A percentile compares a stretch with the other conserved stretches of the same genome.
Conservation (phyloP, 1,140 invertebrate genomes). For the Pantala flavescens region DNA sequence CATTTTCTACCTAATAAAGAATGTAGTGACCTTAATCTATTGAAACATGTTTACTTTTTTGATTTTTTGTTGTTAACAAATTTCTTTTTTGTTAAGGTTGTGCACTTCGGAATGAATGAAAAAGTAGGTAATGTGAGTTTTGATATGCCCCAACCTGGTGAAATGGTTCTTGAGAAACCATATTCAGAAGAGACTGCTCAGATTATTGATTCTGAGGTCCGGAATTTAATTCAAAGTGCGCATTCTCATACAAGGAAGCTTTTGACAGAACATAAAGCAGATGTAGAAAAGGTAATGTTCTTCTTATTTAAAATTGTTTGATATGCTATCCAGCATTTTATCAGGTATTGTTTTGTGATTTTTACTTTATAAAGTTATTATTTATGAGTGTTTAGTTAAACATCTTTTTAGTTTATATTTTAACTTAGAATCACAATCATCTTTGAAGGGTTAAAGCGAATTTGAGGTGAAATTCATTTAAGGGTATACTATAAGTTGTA, state of each 20-base stretch:
- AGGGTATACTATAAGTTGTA: too few relatives aligned
- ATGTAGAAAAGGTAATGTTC: conserved; percentile 68
- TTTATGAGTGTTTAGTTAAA: conserved; percentile 21
- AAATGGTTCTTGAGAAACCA: conserved; percentile 91
- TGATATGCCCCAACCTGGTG: conserved; percentile 82
- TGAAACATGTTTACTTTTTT: background rate
- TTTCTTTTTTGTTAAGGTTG: conserved; percentile 41
- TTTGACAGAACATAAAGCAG: conserved; percentile 72
- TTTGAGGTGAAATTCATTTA: too few relatives aligned
- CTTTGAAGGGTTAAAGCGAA: too few relatives aligned
- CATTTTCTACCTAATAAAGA: too few relatives aligned
- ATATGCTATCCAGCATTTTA: conserved; percentile 6
- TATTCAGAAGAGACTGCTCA: conserved; percentile 97
- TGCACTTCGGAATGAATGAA: conserved; percentile 96
- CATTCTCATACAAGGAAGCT: conserved; percentile 71
- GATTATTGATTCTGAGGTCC: conserved; percentile 90
- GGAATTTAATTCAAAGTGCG: conserved; percentile 70
- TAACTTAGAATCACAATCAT: too few relatives aligned
- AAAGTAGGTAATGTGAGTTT: conserved; percentile 97
- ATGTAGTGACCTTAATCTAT: background rate
- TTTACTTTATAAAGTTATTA: conserved; percentile 14
- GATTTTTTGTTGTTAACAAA: conserved; percentile 12
- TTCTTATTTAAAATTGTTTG: conserved; percentile 10
- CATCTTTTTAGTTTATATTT: too few relatives aligned
- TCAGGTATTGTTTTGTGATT: background rate